These are phyloP conservation scores for Puntigrus tetrazona DNA, from an alignment of 2,113 vertebrate genomes.

Conservation along the genomic window DNA sequence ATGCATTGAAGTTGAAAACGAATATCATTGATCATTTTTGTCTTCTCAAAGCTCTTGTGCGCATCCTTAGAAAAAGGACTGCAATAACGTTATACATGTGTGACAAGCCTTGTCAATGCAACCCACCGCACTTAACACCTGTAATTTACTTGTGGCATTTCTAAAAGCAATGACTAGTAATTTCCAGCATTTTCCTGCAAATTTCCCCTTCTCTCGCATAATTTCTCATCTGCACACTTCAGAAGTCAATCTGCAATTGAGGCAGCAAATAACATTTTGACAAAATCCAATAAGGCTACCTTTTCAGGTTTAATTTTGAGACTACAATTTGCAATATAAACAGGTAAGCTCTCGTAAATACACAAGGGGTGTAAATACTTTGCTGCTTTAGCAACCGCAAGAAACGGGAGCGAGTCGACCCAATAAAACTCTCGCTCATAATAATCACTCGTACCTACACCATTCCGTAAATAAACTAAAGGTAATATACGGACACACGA, in stretches of 20 bases:
- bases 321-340: constrained; percentile 21
- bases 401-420: not conserved
- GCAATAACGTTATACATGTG: not conserved
- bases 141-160: not conserved
- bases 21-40: not conserved
- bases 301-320: constrained; percentile 19
- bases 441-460: not conserved
- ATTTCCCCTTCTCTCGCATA: not conserved
- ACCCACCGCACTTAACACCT: constrained; percentile 2
- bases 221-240: constrained; percentile 24
- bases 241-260: constrained; percentile 18
- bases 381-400: not conserved
- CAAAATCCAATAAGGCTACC: constrained; percentile 22
- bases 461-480: constrained; percentile 24
- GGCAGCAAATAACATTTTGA: constrained; percentile 8
- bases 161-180: not conserved
- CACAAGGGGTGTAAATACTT: constrained; percentile 1
- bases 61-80: not conserved
- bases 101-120: not conserved
- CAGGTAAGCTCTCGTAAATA: not conserved
- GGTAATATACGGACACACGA: not conserved
- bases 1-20: not conserved
- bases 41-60: not conserved
- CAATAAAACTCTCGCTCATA: not conserved
- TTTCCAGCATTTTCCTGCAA: not conserved